Evolutionary conservation across 2,888 invertebrate species (phyloP).

Genomic region (Eupithecia abbreviata): DNA sequence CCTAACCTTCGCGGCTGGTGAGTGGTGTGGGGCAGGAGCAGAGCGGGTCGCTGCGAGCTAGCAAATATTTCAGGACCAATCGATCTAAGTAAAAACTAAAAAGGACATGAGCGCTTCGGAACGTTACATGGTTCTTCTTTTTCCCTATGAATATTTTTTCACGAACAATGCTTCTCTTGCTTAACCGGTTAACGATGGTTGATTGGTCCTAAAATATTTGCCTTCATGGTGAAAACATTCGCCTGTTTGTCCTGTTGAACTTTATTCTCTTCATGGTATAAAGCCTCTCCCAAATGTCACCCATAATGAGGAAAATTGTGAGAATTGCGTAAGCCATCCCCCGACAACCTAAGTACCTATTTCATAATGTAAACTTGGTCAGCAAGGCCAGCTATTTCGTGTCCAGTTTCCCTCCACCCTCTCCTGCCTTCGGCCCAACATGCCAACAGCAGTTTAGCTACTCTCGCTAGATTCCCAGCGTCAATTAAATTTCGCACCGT

Average conservation of each 20-base stretch:
- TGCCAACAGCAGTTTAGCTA: slow-evolving; percentile 46
- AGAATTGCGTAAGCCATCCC: too few species aligned
- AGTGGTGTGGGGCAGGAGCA: slow-evolving; percentile 17
- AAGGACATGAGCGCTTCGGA: too few species aligned
- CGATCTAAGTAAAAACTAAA: too few species aligned
- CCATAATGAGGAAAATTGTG: too few species aligned
- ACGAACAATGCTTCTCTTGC: too few species aligned
- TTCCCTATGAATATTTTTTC: too few species aligned
- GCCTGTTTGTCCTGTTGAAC: background rate
- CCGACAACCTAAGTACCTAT: too few species aligned
- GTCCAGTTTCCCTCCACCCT: slow-evolving; percentile 18
- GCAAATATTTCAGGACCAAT: background rate
- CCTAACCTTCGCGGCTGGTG: slow-evolving; percentile 47
- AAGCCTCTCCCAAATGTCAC: background rate
- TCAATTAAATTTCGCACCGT: slow-evolving; percentile 50
- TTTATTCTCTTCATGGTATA: background rate
- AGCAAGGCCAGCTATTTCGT: background rate
- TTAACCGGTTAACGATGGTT: too few species aligned
- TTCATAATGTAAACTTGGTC: background rate
- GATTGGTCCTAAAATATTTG: background rate
- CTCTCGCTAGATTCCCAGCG: slow-evolving; percentile 46
- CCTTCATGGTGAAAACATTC: too few species aligned
- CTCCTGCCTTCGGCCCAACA: slow-evolving; percentile 34
- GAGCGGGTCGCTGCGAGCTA: slow-evolving; percentile 17
- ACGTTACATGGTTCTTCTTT: too few species aligned